phyloP scores from a whole-genome alignment of 2,797 vertebrate species.

The Cottoperca gobio region DNA sequence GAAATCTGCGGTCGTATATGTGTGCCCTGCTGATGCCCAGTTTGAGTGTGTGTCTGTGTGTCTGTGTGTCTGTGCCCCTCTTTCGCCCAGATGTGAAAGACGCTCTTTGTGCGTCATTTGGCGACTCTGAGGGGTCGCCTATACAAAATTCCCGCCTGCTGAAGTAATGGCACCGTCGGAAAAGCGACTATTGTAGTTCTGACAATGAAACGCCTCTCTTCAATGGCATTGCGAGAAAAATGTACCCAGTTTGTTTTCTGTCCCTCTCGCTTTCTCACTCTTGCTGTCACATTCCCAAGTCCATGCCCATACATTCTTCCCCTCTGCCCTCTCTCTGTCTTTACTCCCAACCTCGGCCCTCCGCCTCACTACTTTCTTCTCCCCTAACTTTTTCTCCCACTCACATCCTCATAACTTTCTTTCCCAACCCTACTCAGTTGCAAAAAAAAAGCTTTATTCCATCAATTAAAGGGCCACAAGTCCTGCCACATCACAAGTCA shows the following conservation, averaged over 20 bases:
- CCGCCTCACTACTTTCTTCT: slow-evolving; percentile 65
- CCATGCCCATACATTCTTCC: slow-evolving; percentile 86
- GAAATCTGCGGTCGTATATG: slow-evolving; percentile 69
- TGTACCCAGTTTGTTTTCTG: slow-evolving; percentile 86
- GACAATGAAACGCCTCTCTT: slow-evolving; percentile 89
- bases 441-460: slow-evolving; percentile 21
- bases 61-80: slow-evolving; percentile 77
- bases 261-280: slow-evolving; percentile 85
- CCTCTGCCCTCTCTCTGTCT: slow-evolving; percentile 80
- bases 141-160: slow-evolving; percentile 94
- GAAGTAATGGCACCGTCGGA: slow-evolving; percentile 94
- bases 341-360: slow-evolving; percentile 72
- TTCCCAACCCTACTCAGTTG: slow-evolving; percentile 26
- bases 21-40: slow-evolving; percentile 77
- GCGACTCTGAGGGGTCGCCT: slow-evolving; percentile 86
- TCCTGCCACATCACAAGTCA: slow-evolving; percentile 33
- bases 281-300: slow-evolving; percentile 87
- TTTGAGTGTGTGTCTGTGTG: slow-evolving; percentile 76
- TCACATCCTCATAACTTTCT: slow-evolving; percentile 35
- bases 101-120: slow-evolving; percentile 84
- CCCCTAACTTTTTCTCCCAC: slow-evolving; percentile 52
- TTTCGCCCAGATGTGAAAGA: slow-evolving; percentile 85
- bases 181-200: slow-evolving; percentile 89
- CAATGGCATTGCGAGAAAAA: slow-evolving; percentile 84
- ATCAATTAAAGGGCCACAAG: slow-evolving; percentile 11